A percentile compares a stretch with the other conserved stretches of the same genome.
phyloP scores from a whole-genome alignment of 1,140 invertebrate species.

The Drosophila seguyi region DNA sequence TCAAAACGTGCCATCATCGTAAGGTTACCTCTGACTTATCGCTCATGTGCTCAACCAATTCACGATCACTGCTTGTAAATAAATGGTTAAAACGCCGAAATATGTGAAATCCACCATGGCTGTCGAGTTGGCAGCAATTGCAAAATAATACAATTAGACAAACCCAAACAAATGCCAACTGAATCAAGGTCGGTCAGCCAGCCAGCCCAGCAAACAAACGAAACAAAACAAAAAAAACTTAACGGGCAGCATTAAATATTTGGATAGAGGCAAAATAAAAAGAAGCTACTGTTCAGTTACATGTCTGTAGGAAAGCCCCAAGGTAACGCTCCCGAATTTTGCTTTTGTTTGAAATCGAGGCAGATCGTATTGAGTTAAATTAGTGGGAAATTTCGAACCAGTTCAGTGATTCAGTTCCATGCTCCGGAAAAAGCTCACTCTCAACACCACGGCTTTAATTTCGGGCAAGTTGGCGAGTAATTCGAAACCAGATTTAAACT shows the following conservation, averaged over 20 bases:
- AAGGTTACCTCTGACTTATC: conserved; percentile 10
- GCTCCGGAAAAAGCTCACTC: not conserved
- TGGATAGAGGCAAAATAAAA: conserved; percentile 22
- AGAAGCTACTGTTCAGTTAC: conserved; percentile 45
- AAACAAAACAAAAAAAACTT: conserved; percentile 21
- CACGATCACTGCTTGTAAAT: conserved; percentile 49
- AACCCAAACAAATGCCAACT: conserved; percentile 56
- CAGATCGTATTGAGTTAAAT: conserved; percentile 1
- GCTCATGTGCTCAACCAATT: conserved; percentile 49
- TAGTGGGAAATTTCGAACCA: conserved; percentile 15
- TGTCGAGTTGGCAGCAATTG: conserved; percentile 61
- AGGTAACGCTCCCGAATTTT: conserved; percentile 17
- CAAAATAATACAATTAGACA: conserved; percentile 74
- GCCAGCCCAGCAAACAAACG: conserved; percentile 12
- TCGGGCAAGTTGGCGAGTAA: not conserved
- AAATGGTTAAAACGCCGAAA: conserved; percentile 50
- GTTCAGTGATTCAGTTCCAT: not conserved
- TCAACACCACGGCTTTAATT: not conserved
- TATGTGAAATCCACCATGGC: conserved; percentile 48
- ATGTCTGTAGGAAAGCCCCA: conserved; percentile 26
- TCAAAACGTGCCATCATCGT: not conserved
- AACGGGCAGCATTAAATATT: conserved; percentile 33
- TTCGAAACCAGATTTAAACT: conserved; percentile 14
- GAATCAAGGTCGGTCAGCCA: conserved; percentile 47
- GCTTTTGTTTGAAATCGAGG: conserved; percentile 7